Percentiles rank a stretch among this genome's conserved stretches.
Evolutionary conservation across 2,888 invertebrate species (phyloP).

Genomic region (Drosophila ochracea): DNA sequence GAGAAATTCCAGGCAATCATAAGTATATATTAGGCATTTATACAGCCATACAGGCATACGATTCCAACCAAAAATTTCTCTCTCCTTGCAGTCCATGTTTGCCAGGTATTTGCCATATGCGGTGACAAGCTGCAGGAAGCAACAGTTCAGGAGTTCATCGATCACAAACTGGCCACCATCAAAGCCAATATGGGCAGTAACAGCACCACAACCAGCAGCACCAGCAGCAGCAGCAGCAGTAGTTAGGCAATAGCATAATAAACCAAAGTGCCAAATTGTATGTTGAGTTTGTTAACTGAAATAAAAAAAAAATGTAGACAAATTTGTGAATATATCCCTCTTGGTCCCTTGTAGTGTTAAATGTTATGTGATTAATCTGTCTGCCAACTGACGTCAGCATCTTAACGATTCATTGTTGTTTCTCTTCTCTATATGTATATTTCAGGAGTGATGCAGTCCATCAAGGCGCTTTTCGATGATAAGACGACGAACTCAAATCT

Average conservation of each 20-base stretch:
- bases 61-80: conserved; percentile 7
- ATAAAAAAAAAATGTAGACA: conserved; percentile 59
- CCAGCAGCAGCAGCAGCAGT: conserved; percentile 8
- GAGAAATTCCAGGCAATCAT: conserved; percentile 80
- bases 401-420: conserved; percentile 15
- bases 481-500: conserved; percentile 79
- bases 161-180: conserved; percentile 78
- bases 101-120: conserved; percentile 82
- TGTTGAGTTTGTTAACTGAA: conserved; percentile 52
- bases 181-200: conserved; percentile 21
- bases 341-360: conserved; percentile 8
- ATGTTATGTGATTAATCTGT: neutral
- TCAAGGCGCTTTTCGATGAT: conserved; percentile 81
- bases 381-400: neutral
- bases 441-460: conserved; percentile 67
- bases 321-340: conserved; percentile 20
- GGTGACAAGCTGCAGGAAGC: conserved; percentile 73
- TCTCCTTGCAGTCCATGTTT: conserved; percentile 82
- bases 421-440: conserved; percentile 1
- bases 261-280: conserved; percentile 38
- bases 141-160: conserved; percentile 75
- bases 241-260: conserved; percentile 22
- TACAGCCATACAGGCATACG: neutral
- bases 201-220: conserved; percentile 1
- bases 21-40: conserved; percentile 71